phyloP scores from a whole-genome alignment of 64 coral and sea anemone species.

The Cladopsammia gracilis region DNA sequence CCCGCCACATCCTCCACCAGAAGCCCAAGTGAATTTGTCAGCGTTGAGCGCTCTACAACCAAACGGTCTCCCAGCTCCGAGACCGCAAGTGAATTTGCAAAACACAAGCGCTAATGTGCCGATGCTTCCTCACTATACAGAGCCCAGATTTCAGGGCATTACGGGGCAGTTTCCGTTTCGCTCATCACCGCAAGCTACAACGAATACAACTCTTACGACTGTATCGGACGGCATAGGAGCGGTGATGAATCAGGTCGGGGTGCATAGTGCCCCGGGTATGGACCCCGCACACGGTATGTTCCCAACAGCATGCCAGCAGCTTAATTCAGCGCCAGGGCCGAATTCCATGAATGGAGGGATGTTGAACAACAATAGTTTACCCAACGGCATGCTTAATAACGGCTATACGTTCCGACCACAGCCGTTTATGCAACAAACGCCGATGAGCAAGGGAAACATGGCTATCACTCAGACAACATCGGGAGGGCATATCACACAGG shows the following conservation, averaged over 20 bases:
- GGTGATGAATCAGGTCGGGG: conserved; percentile 73
- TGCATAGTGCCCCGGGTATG: conserved; percentile 56
- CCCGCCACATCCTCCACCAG: conserved; percentile 71
- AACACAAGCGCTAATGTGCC: conserved; percentile 80
- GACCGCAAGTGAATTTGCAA: conserved; percentile 92
- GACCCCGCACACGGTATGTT: conserved; percentile 82
- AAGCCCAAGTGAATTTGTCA: conserved; percentile 80
- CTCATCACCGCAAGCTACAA: conserved; percentile 77
- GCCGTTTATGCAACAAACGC: conserved; percentile 80
- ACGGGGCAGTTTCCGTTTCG: conserved; percentile 82
- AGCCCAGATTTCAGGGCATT: conserved; percentile 85
- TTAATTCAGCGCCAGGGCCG: conserved; percentile 60
- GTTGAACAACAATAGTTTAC: conserved; percentile 76
- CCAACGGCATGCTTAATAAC: conserved; percentile 94
- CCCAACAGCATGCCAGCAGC: conserved; percentile 77
- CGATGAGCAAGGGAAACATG: conserved; percentile 91
- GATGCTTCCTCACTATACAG: conserved; percentile 90
- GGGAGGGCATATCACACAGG: conserved; percentile 52
- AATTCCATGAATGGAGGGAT: conserved; percentile 85
- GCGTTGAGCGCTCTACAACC: conserved; percentile 74
- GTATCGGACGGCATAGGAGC: conserved; percentile 59
- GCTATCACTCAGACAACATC: conserved; percentile 75
- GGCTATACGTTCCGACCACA: conserved; percentile 85
- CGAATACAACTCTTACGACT: conserved; percentile 72
- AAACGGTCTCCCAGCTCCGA: conserved; percentile 72